Evolutionary conservation across 2,113 vertebrate species (phyloP).

Genomic region (Oreochromis tanganicae): DNA sequence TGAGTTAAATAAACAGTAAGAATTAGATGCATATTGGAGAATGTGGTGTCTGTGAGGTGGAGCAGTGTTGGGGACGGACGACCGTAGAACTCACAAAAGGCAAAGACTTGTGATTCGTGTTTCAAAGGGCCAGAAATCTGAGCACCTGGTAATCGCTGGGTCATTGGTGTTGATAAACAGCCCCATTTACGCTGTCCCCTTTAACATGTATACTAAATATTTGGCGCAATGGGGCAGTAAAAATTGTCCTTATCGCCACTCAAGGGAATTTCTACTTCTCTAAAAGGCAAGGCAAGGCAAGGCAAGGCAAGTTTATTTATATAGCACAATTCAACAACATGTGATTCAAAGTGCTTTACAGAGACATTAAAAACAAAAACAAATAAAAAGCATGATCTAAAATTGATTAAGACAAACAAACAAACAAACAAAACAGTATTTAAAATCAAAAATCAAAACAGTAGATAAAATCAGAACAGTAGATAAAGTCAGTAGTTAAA

Average conservation of each 20-base stretch:
- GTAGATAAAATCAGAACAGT: too few species aligned
- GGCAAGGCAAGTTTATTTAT: too few species aligned
- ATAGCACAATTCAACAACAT: too few species aligned
- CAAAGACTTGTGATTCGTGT: background rate
- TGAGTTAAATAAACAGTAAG: background rate
- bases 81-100: background rate
- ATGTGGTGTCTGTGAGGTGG: background rate
- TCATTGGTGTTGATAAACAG: conserved; percentile 20
- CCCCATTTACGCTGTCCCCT: background rate
- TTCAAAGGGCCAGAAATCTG: background rate
- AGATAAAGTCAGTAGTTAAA: too few species aligned
- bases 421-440: too few species aligned
- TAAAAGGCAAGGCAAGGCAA: too few species aligned
- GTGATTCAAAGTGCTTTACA: too few species aligned
- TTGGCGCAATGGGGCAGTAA: background rate
- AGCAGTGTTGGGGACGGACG: background rate
- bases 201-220: background rate
- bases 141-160: background rate
- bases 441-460: too few species aligned
- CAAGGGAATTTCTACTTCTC: background rate
- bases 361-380: too few species aligned
- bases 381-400: too few species aligned
- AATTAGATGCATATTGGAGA: background rate
- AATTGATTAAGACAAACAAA: too few species aligned
- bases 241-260: background rate